Evolutionary conservation across 2,888 invertebrate species (phyloP).

Genomic region (Lasioglossum marginatum): DNA sequence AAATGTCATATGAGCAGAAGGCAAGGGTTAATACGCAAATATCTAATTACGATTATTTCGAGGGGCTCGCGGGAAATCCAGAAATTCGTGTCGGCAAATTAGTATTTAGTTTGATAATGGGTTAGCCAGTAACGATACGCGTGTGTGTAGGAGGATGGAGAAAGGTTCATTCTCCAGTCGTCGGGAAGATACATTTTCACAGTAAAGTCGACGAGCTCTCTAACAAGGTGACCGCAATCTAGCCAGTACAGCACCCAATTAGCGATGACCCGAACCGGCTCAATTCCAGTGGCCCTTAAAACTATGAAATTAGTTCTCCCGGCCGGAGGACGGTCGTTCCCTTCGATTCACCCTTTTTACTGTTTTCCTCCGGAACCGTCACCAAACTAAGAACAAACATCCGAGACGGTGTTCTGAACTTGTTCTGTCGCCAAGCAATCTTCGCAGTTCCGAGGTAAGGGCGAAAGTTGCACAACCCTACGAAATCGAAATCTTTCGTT

Average conservation of each 20-base stretch:
- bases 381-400: conserved; percentile 25
- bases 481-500: neutral
- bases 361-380: conserved; percentile 25
- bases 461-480: neutral
- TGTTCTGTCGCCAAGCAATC: neutral
- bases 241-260: conserved; percentile 72
- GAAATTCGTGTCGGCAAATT: conserved; percentile 20
- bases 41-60: conserved; percentile 1
- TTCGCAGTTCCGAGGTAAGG: neutral
- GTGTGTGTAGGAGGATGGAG: conserved; percentile 22
- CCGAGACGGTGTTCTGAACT: neutral
- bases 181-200: conserved; percentile 56
- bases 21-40: neutral
- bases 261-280: conserved; percentile 71
- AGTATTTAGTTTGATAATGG: conserved; percentile 10
- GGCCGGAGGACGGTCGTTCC: conserved; percentile 35
- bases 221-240: conserved; percentile 76
- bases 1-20: neutral
- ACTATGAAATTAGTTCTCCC: conserved; percentile 65
- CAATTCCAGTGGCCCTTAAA: conserved; percentile 69
- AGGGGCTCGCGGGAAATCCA: conserved; percentile 6
- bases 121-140: conserved; percentile 18
- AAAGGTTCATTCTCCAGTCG: conserved; percentile 43
- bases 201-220: conserved; percentile 61
- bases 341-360: conserved; percentile 40